Evolutionary conservation across 1,140 invertebrate genomes (phyloP).

Genomic region (Phortica variegata): DNA sequence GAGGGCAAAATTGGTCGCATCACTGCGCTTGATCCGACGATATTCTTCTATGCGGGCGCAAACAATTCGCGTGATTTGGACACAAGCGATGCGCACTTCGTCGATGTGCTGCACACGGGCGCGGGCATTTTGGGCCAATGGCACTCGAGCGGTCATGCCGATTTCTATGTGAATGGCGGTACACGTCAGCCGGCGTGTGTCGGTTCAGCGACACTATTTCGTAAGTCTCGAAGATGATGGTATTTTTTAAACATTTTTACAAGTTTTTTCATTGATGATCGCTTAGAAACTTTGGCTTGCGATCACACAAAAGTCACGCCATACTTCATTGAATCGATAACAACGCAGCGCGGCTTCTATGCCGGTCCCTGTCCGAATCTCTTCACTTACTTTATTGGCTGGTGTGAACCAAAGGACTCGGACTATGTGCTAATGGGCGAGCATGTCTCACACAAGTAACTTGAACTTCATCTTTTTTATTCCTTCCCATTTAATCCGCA

Average conservation of each 20-base stretch:
- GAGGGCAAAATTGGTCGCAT: conserved; percentile 75
- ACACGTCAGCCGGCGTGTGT: conserved; percentile 84
- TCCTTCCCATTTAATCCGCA: neutral
- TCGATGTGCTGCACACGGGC: conserved; percentile 86
- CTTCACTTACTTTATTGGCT: conserved; percentile 77
- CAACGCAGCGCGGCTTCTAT: conserved; percentile 75
- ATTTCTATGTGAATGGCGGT: conserved; percentile 89
- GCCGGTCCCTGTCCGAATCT: conserved; percentile 78
- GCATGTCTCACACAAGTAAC: conserved; percentile 72
- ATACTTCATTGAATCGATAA: conserved; percentile 84
- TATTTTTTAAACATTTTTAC: neutral
- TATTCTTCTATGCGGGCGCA: conserved; percentile 77
- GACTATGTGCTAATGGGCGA: conserved; percentile 83
- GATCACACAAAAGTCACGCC: conserved; percentile 86
- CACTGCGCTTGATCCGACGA: conserved; percentile 82
- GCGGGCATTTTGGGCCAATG: conserved; percentile 81
- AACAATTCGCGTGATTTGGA: conserved; percentile 81
- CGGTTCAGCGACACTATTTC: conserved; percentile 70
- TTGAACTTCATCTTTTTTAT: conserved; percentile 2
- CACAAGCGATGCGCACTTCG: conserved; percentile 79
- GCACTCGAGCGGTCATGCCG: conserved; percentile 83
- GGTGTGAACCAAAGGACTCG: conserved; percentile 73
- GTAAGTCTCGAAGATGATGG: conserved; percentile 60
- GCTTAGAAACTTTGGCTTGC: conserved; percentile 78
- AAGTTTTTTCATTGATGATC: neutral